Evolutionary conservation across 1,140 invertebrate genomes (phyloP).

Genomic region (Zeugodacus cucurbitae): DNA sequence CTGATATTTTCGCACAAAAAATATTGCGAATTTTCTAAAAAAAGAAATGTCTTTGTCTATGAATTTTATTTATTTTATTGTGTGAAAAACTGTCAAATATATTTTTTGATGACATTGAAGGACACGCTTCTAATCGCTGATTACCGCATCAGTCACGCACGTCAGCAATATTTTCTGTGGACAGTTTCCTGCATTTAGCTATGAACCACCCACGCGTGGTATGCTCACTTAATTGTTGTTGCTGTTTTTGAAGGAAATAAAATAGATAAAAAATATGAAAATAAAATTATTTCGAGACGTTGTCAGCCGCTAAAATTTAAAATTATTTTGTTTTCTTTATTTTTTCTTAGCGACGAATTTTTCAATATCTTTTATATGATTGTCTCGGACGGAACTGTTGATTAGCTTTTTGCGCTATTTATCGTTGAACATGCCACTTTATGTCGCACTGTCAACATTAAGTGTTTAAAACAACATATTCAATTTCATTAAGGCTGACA

Average conservation of each 20-base stretch:
- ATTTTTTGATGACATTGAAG: background rate
- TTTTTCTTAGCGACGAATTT: background rate
- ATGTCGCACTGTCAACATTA: background rate
- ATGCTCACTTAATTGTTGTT: background rate
- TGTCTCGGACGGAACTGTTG: background rate
- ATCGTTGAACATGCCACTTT: background rate
- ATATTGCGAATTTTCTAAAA: background rate
- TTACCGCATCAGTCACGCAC: background rate
- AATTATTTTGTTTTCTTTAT: background rate
- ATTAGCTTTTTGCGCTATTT: background rate
- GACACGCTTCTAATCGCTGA: background rate
- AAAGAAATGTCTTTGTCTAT: background rate
- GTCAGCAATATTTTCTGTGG: background rate
- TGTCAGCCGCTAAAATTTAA: background rate
- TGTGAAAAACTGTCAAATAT: background rate
- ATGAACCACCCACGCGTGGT: background rate
- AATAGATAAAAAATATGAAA: background rate
- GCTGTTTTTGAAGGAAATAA: background rate
- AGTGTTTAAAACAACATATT: background rate
- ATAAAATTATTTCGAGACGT: background rate
- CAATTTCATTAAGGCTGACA: background rate
- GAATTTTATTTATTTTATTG: background rate
- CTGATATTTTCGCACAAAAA: constrained; percentile 5
- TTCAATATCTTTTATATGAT: background rate
- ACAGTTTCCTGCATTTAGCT: background rate